Percentiles rank a stretch among this genome's conserved stretches.
These are phyloP conservation scores for Okapia johnstoni DNA, from an alignment of 2,113 vertebrate species.

Conservation along the genomic window DNA sequence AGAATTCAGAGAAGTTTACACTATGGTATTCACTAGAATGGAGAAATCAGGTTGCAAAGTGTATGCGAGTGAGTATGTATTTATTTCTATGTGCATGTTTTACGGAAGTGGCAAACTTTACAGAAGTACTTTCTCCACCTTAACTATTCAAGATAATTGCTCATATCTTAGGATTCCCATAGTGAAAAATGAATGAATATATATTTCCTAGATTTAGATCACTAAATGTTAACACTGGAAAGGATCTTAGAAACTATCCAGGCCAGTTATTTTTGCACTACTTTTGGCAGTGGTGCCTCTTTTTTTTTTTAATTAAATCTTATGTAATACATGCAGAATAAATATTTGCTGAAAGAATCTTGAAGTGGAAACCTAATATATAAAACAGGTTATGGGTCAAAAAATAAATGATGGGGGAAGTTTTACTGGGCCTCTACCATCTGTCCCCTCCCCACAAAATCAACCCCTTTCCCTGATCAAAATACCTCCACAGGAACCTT, in stretches of 20 bases:
- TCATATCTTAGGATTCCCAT: neutral
- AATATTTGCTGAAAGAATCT: neutral
- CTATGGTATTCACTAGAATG: neutral
- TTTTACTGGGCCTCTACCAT: neutral
- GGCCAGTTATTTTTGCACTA: neutral
- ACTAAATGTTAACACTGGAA: slow-evolving; percentile 19
- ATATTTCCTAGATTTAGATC: neutral
- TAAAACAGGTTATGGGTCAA: neutral
- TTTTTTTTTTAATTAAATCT: neutral
- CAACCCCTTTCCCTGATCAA: neutral
- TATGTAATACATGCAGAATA: neutral
- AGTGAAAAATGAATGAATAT: neutral
- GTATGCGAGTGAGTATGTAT: neutral
- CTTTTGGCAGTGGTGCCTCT: neutral
- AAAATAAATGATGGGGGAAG: neutral
- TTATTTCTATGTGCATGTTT: neutral
- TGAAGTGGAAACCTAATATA: neutral
- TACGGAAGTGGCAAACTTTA: neutral
- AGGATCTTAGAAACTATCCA: neutral
- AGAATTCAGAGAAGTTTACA: neutral
- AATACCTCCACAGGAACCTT: neutral
- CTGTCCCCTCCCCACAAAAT: neutral
- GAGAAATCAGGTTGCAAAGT: neutral
- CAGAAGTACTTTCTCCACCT: neutral
- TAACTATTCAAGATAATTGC: slow-evolving; percentile 18